phyloP scores from a whole-genome alignment of 2,113 vertebrate species.

The Phyllostomus hastatus region DNA sequence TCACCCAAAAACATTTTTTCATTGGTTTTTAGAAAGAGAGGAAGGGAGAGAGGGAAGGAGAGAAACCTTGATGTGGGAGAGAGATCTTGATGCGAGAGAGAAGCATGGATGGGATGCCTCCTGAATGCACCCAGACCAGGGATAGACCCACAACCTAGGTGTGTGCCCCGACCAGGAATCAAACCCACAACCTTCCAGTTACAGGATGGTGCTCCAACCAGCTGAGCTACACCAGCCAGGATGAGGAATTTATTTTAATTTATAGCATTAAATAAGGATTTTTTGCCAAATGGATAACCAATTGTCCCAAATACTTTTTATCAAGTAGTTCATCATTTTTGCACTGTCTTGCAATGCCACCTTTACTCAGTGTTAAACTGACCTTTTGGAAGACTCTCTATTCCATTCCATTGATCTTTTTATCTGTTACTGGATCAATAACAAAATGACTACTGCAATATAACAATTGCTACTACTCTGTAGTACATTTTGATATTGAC shows the following conservation, averaged over 20 bases:
- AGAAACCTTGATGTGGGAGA: too few relatives aligned
- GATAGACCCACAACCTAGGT: too few relatives aligned
- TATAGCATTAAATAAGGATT: neutral
- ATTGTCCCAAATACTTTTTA: neutral
- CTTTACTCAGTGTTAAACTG: neutral
- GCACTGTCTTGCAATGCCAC: neutral
- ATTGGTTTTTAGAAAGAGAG: too few relatives aligned
- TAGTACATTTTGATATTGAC: neutral
- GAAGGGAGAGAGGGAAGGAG: too few relatives aligned
- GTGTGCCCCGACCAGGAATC: too few relatives aligned
- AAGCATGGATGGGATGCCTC: too few relatives aligned
- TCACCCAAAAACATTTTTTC: too few relatives aligned
- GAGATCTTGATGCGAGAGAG: too few relatives aligned
- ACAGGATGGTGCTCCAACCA: too few relatives aligned
- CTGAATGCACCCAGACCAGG: too few relatives aligned
- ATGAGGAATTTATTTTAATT: neutral
- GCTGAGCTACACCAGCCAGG: too few relatives aligned
- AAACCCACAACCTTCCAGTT: too few relatives aligned
- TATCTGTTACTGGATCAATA: neutral
- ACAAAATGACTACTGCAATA: neutral
- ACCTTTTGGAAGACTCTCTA: neutral
- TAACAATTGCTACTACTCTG: neutral
- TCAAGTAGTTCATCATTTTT: neutral
- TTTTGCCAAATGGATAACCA: neutral
- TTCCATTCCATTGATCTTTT: neutral